These are phyloP conservation scores for Myathropa florea DNA, from an alignment of 2,888 invertebrate genomes.

Conservation along the genomic window DNA sequence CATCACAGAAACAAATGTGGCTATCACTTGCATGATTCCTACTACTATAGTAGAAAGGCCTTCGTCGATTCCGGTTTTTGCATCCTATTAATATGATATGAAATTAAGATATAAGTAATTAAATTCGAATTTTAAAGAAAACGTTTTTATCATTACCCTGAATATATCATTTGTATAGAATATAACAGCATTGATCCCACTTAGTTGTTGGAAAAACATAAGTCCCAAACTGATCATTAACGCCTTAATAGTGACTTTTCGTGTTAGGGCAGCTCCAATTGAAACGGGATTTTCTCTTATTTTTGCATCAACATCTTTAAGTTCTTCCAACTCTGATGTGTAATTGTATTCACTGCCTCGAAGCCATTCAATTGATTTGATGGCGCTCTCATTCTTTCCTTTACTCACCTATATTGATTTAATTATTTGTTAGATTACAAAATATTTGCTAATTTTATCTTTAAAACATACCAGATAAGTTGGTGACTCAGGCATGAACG, in stretches of 20 bases:
- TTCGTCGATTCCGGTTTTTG: slow-evolving; percentile 81
- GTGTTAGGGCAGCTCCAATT: slow-evolving; percentile 83
- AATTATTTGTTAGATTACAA: background rate
- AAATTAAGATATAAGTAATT: background rate
- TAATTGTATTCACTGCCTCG: slow-evolving; percentile 88
- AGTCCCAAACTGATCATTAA: slow-evolving; percentile 88
- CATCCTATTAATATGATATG: slow-evolving; percentile 73
- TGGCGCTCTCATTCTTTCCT: slow-evolving; percentile 85
- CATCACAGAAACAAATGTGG: slow-evolving; percentile 86
- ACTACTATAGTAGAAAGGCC: slow-evolving; percentile 88
- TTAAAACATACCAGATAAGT: slow-evolving; percentile 83
- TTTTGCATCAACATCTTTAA: slow-evolving; percentile 83
- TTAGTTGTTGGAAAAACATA: slow-evolving; percentile 94
- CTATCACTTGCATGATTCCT: slow-evolving; percentile 89
- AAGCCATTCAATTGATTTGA: slow-evolving; percentile 86
- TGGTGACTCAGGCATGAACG: slow-evolving; percentile 94
- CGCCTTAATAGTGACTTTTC: slow-evolving; percentile 84
- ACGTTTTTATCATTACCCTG: slow-evolving; percentile 78
- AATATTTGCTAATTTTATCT: background rate
- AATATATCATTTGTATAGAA: slow-evolving; percentile 91
- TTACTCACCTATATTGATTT: slow-evolving; percentile 79
- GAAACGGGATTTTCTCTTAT: slow-evolving; percentile 82
- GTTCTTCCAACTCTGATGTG: slow-evolving; percentile 84
- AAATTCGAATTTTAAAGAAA: background rate
- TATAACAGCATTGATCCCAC: slow-evolving; percentile 91